These are phyloP conservation scores for Daphoenositta chrysoptera DNA, from an alignment of 2,113 vertebrate genomes.

Conservation along the genomic window DNA sequence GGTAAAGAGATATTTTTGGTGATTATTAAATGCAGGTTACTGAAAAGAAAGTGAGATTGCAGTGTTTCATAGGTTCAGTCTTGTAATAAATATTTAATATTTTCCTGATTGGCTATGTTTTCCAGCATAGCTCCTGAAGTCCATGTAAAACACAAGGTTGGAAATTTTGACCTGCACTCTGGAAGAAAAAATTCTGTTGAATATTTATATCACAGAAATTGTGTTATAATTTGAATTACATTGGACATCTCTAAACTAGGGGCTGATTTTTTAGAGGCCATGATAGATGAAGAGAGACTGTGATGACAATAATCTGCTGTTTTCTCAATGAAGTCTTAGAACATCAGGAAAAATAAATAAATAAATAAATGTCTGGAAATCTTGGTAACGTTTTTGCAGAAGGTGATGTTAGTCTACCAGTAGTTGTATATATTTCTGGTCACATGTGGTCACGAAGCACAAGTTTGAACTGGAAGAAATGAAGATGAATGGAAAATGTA, in stretches of 20 bases:
- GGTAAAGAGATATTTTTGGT: not conserved
- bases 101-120: not conserved
- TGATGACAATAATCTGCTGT: not conserved
- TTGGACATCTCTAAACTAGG: not conserved
- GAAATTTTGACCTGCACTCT: not conserved
- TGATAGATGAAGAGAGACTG: not conserved
- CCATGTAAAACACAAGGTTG: not conserved
- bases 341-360: not conserved
- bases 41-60: not conserved
- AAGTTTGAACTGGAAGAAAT: not conserved
- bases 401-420: accelerated
- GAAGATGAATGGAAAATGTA: not conserved
- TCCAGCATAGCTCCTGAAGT: not conserved
- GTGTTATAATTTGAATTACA: not conserved
- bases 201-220: not conserved
- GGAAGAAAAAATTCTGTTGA: not conserved
- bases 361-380: not conserved
- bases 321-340: not conserved
- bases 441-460: not conserved
- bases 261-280: not conserved
- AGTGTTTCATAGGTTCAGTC: not conserved
- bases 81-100: not conserved
- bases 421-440: not conserved
- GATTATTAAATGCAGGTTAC: not conserved
- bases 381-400: not conserved